phyloP scores from a whole-genome alignment of 2,888 invertebrate genomes.

The Mythimna vitellina region DNA sequence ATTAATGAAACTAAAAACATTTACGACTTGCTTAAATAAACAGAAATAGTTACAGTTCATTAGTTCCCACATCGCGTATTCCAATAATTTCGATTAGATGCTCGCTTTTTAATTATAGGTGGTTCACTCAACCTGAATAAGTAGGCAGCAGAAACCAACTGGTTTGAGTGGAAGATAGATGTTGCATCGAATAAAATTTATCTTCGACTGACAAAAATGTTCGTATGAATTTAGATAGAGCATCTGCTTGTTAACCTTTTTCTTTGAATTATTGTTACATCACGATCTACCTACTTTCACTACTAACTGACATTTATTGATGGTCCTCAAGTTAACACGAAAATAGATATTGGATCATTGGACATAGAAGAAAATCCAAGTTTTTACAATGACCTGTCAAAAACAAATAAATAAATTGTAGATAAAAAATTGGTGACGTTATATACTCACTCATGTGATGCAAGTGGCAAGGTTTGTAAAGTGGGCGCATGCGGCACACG shows the following conservation, averaged over 20 bases:
- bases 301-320: background rate
- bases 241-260: conserved; percentile 13
- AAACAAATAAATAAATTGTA: too few species aligned
- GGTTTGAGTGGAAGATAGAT: conserved; percentile 52
- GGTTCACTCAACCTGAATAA: conserved; percentile 50
- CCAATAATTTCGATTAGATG: conserved; percentile 51
- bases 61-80: conserved; percentile 50
- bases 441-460: too few species aligned
- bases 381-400: too few species aligned
- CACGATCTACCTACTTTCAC: conserved; percentile 5
- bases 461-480: too few species aligned
- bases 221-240: conserved; percentile 2
- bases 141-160: conserved; percentile 36
- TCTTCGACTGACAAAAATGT: conserved; percentile 32
- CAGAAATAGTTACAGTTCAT: conserved; percentile 57
- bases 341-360: background rate
- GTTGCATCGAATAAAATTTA: conserved; percentile 50
- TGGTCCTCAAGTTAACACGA: too few species aligned
- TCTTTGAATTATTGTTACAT: conserved; percentile 5
- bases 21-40: conserved; percentile 56
- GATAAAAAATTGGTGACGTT: too few species aligned
- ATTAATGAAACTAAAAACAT: conserved; percentile 45
- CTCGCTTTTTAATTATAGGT: conserved; percentile 59
- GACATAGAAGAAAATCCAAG: too few species aligned
- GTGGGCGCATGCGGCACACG: too few species aligned